These are phyloP conservation scores for Phortica variegata DNA, from an alignment of 1,140 invertebrate species.

Conservation along the genomic window DNA sequence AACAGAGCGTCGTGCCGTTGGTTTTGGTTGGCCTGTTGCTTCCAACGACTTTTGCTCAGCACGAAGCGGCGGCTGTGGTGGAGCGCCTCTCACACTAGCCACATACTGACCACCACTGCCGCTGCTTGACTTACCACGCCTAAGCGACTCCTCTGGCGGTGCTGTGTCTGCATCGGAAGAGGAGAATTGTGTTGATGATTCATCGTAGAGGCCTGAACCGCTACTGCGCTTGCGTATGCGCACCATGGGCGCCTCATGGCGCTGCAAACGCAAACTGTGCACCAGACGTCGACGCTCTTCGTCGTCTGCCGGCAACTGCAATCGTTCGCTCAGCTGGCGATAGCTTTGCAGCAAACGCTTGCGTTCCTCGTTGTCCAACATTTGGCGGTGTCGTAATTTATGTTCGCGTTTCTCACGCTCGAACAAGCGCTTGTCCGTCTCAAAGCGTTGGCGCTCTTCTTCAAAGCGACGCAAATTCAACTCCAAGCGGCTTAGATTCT, in stretches of 20 bases:
- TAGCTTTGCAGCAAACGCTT: constrained; percentile 45
- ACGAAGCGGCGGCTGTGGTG: constrained; percentile 8
- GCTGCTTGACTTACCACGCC: too few species aligned
- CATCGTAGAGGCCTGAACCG: constrained; percentile 45
- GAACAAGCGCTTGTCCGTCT: constrained; percentile 49
- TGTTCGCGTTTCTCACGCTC: constrained; percentile 52
- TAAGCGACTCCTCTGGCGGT: constrained; percentile 17
- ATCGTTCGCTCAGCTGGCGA: constrained; percentile 49
- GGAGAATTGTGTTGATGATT: constrained; percentile 52
- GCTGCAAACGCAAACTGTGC: constrained; percentile 43
- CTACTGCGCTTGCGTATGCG: constrained; percentile 37
- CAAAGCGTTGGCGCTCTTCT: constrained; percentile 50
- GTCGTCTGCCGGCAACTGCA: constrained; percentile 46
- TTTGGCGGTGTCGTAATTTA: constrained; percentile 45
- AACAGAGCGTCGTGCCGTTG: constrained; percentile 23
- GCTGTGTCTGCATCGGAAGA: constrained; percentile 46
- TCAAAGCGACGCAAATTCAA: constrained; percentile 49
- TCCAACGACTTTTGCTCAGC: neutral
- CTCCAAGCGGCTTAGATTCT: constrained; percentile 39
- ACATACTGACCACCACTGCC: too few species aligned
- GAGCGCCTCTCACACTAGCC: constrained; percentile 4
- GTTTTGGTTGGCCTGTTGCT: constrained; percentile 3
- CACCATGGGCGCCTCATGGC: constrained; percentile 28
- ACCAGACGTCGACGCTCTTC: constrained; percentile 45
- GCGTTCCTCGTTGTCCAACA: constrained; percentile 46